Percentiles rank a stretch among this genome's conserved stretches.
These are phyloP conservation scores for Coranthus polyacanthus DNA, from an alignment of 2,797 vertebrate genomes.

Conservation along the genomic window DNA sequence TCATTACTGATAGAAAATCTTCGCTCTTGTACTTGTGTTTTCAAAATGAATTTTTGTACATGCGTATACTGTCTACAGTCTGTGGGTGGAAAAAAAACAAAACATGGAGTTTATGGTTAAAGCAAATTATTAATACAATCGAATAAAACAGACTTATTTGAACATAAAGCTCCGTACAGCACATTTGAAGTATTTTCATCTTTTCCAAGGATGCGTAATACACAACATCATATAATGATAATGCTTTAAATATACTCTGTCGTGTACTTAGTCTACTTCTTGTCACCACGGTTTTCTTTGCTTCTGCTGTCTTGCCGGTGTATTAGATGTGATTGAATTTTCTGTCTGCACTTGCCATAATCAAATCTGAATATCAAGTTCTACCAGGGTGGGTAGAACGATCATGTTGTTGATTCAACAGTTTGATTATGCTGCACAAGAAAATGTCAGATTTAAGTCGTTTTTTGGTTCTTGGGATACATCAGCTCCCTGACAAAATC, in stretches of 20 bases:
- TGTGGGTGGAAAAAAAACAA: too few relatives aligned
- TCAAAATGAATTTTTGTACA: neutral
- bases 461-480: conserved; percentile 57
- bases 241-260: neutral
- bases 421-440: conserved; percentile 64
- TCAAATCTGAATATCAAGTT: conserved; percentile 47
- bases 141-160: too few relatives aligned
- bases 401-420: conserved; percentile 46
- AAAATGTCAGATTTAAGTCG: conserved; percentile 81
- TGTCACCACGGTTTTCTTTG: neutral
- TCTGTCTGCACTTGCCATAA: conserved; percentile 19
- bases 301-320: neutral
- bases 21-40: too few relatives aligned
- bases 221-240: conserved; percentile 1
- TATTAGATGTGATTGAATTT: conserved; percentile 9
- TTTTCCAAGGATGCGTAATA: neutral
- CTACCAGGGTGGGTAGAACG: conserved; percentile 21
- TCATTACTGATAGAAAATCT: too few relatives aligned
- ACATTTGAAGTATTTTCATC: too few relatives aligned
- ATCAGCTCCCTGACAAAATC: conserved; percentile 76
- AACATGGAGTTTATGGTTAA: too few relatives aligned
- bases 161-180: too few relatives aligned
- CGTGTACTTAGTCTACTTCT: neutral
- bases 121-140: too few relatives aligned
- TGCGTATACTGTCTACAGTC: too few relatives aligned